Evolutionary conservation across 1,140 invertebrate species (phyloP), one percentile per base, ranked within the genome.

Genomic region (Planococcus citri): DNA sequence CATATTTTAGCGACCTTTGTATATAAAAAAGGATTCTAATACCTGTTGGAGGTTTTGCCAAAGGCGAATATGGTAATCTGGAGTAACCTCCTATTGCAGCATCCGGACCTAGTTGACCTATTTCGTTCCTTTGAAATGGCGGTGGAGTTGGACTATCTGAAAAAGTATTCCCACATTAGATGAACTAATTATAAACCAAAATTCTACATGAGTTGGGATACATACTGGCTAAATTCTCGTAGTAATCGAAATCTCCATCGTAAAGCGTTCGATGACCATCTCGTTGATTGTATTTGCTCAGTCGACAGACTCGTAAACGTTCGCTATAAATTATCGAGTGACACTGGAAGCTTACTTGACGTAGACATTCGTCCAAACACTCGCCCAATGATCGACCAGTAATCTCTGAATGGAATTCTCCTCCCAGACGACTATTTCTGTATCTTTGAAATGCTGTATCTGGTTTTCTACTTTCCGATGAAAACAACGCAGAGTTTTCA

Each of bases 191-290:
- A 6, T 6, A 3, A 12, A 33, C 12, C 4, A 6, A 33, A 33
- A 6, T 12, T 33, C 12, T 33, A 33, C 3, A 33, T 3, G 29
- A 12, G 27, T 1, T 29, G 27, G n/a, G 24, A 68, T 69, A 69
- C 73, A 70, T 73, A 75, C 74, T 75, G 73, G 75, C 75, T 14
- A 75, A 58, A 67, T 76, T 76, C 70, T 94, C 91, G 75, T 93
- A 95, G 77, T 93, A 94, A 79, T 94, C 91, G 78, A 90, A 93
- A 78, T 92, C 90, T 0, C 88, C 88, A 78, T 94, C 91, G 75
- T 92, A 92, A 70, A 93, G 88, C 69, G 94, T 87, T 71, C 90
- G 82, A 82, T 90, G 88, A 22, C 90, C 90, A 76, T 92, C 90
- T 70, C 88, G 85, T 78, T 91, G 89, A 79, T 91, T 91, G 77